A percentile compares a stretch with the other conserved stretches of the same genome.
Conservation (phyloP, 2,797 vertebrate species). For the Tokudaia tokunoshimensis region DNA sequence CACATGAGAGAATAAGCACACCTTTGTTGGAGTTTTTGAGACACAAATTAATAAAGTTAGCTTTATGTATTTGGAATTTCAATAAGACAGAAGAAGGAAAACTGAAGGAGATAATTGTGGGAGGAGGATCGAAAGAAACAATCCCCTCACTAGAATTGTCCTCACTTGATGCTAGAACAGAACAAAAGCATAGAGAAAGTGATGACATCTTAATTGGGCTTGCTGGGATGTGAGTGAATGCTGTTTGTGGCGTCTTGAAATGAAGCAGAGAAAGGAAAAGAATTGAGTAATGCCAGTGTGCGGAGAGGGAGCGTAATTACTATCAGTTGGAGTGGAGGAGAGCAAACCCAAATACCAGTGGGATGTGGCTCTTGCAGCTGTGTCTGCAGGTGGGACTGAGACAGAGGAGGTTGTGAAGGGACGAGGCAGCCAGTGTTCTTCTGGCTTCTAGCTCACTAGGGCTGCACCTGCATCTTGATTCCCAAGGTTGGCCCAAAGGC, state of each 20-base stretch:
- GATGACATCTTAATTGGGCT: background rate
- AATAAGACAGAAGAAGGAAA: background rate
- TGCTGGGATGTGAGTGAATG: background rate
- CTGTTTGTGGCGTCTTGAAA: background rate
- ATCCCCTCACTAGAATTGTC: background rate
- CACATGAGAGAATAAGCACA: background rate
- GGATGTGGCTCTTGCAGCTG: background rate
- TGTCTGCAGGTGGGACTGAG: background rate
- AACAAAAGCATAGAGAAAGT: slow-evolving; percentile 45
- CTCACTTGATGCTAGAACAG: background rate
- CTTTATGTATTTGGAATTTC: slow-evolving; percentile 18
- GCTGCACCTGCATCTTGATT: background rate
- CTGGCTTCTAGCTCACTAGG: background rate
- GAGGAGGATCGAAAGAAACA: background rate
- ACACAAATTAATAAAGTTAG: slow-evolving; percentile 30
- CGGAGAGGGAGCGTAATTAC: background rate
- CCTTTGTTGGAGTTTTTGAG: background rate
- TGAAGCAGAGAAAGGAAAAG: background rate
- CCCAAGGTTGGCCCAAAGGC: background rate
- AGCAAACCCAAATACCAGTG: background rate
- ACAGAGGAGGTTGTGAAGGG: background rate
- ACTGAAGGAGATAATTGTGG: background rate
- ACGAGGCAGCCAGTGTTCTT: background rate
- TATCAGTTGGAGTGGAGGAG: background rate
- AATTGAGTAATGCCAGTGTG: background rate